Base-by-base conservation (phyloP, 1,140 invertebrate genomes). In the Phymorhynchus buccinoides region DNA sequence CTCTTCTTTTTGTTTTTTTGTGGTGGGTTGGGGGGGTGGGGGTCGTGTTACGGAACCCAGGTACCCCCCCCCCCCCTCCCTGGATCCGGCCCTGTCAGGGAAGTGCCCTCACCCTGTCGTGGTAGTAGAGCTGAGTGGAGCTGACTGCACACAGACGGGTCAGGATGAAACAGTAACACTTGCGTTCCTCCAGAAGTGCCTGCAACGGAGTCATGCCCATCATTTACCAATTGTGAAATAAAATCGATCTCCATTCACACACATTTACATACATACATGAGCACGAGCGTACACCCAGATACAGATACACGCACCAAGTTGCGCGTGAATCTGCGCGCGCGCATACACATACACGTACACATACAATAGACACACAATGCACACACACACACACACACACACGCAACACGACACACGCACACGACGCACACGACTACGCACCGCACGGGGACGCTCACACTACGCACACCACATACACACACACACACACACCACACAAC, bases 181-280 rank as follows among this genome's bases (percentile, higher is more conserved):
- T 95, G 86, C 97, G 95, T 93, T 99, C 97, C 93, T 99, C 97
- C 62, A 97, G 97, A 95, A 98, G 96, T 62, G 97, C 97, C 97
- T 98, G 92, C 32, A 75, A 41, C 35, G 30, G 30, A 66, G 30
- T n/a, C 9, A 12, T n/a, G 30, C 62, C 4, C 9, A 66, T n/a
- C 22, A 66, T 66, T 66, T n/a, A n/a, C n/a, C n/a, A n/a, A n/a
- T n/a, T n/a, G n/a, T n/a, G 44, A 18, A 48, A 48, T 48, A 6
- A 48, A 48, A 48, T 48, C 6, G 7, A 48, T 48, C 44, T 48
- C n/a, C n/a, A n/a, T n/a, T n/a, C n/a, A n/a, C n/a, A n/a, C n/a
- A 52, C 48, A 52, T 14, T 14, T 18, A 52, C 22, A 14, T 18
- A 18, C 48, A 14, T 18, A 52, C 12, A 52, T 52, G 48, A 0